Conservation (phyloP, 2,888 invertebrate species). For the Apamea monoglypha region DNA sequence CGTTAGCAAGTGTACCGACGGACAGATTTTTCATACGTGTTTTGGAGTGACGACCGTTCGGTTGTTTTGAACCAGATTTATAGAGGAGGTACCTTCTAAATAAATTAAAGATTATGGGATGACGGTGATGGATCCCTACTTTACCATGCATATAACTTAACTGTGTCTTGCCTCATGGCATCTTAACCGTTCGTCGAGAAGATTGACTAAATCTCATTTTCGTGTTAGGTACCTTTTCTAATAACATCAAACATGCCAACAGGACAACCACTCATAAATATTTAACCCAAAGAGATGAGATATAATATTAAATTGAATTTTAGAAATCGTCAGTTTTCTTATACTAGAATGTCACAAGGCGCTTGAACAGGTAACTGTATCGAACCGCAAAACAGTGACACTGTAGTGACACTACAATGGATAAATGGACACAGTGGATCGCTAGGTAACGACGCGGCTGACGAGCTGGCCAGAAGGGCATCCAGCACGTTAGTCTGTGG, state of each 20-base stretch:
- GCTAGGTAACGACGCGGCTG: too few relatives aligned
- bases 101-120: background rate
- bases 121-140: background rate
- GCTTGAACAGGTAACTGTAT: too few relatives aligned
- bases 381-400: too few relatives aligned
- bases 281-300: background rate
- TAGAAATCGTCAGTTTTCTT: background rate
- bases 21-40: background rate
- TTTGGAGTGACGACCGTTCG: background rate
- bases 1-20: conserved; percentile 16
- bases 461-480: too few relatives aligned
- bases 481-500: too few relatives aligned
- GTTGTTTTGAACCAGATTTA: background rate
- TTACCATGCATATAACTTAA: background rate
- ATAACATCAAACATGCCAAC: background rate
- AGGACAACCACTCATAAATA: background rate
- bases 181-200: background rate
- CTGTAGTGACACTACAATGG: too few relatives aligned
- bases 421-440: too few relatives aligned
- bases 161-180: background rate
- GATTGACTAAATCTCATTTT: background rate
- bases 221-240: too few relatives aligned
- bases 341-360: too few relatives aligned
- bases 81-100: background rate
- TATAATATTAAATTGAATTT: background rate